phyloP scores from a whole-genome alignment of 1,140 invertebrate genomes.

The Drosophila gunungcola region DNA sequence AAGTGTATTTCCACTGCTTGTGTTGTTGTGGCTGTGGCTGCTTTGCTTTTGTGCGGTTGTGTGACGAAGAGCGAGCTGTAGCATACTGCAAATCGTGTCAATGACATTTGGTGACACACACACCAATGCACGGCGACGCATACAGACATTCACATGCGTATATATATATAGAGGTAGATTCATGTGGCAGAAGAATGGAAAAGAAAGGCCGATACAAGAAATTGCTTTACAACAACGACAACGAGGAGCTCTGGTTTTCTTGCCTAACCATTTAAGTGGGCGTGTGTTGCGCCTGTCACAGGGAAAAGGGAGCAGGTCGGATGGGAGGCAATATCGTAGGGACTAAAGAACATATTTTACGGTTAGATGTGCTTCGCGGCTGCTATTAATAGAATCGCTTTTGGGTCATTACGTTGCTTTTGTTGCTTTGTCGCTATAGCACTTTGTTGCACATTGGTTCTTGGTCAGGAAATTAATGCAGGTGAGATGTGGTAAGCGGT shows the following conservation, averaged over 20 bases:
- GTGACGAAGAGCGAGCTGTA: slow-evolving; percentile 56
- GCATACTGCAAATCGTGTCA: slow-evolving; percentile 80
- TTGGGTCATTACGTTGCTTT: slow-evolving; percentile 58
- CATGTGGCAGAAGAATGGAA: slow-evolving; percentile 37
- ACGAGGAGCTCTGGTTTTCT: slow-evolving; percentile 15
- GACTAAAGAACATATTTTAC: slow-evolving; percentile 57
- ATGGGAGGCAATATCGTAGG: slow-evolving; percentile 18
- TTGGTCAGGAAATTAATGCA: slow-evolving; percentile 1
- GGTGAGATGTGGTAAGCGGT: background rate
- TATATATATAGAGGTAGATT: background rate
- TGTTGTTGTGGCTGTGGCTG: slow-evolving; percentile 34
- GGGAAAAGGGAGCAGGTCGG: slow-evolving; percentile 20
- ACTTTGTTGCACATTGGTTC: slow-evolving; percentile 8
- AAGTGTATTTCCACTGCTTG: slow-evolving; percentile 6
- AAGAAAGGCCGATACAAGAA: slow-evolving; percentile 59
- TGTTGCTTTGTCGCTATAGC: slow-evolving; percentile 9
- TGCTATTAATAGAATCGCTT: slow-evolving; percentile 63
- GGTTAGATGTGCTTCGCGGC: slow-evolving; percentile 50
- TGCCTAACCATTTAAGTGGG: slow-evolving; percentile 49
- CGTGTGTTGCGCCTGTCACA: slow-evolving; percentile 38
- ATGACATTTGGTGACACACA: slow-evolving; percentile 80
- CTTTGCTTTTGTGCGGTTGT: slow-evolving; percentile 41
- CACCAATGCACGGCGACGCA: slow-evolving; percentile 21
- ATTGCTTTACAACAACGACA: slow-evolving; percentile 47
- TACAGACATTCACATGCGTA: slow-evolving; percentile 1